Evolutionary conservation across 2,113 vertebrate genomes (phyloP).

Genomic region (Xenotilapia leptura): DNA sequence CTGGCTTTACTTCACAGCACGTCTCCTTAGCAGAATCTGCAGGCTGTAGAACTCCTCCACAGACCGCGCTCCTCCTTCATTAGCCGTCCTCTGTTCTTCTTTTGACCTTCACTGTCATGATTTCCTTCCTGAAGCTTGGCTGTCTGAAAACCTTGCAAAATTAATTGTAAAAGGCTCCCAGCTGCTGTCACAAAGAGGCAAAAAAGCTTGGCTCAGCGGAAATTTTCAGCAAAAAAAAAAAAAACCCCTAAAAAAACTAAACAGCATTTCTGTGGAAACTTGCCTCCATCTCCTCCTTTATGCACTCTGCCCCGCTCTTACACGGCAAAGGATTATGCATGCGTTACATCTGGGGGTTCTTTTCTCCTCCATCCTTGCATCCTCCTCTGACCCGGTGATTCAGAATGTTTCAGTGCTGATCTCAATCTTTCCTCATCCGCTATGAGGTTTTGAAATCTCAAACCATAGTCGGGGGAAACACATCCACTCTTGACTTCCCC

Average conservation of each 20-base stretch:
- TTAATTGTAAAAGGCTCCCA: not conserved
- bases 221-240: not conserved
- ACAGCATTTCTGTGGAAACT: not conserved
- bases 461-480: not conserved
- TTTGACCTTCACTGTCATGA: constrained; percentile 14
- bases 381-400: not conserved
- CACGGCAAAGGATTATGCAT: not conserved
- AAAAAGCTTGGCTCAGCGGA: not conserved
- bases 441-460: not conserved
- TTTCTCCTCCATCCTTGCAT: not conserved
- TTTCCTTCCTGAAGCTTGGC: not conserved
- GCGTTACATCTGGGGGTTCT: not conserved
- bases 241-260: not conserved
- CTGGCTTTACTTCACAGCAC: not conserved
- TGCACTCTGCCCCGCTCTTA: not conserved
- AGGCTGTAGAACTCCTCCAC: not conserved
- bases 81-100: not conserved
- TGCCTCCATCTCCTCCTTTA: not conserved
- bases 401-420: not conserved
- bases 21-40: not conserved
- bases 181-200: not conserved
- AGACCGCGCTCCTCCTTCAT: not conserved
- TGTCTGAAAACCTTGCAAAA: not conserved
- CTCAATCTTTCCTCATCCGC: not conserved
- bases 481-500: not conserved